Base-by-base conservation (phyloP, 2,888 invertebrate species). In the Brachycybe producta region DNA sequence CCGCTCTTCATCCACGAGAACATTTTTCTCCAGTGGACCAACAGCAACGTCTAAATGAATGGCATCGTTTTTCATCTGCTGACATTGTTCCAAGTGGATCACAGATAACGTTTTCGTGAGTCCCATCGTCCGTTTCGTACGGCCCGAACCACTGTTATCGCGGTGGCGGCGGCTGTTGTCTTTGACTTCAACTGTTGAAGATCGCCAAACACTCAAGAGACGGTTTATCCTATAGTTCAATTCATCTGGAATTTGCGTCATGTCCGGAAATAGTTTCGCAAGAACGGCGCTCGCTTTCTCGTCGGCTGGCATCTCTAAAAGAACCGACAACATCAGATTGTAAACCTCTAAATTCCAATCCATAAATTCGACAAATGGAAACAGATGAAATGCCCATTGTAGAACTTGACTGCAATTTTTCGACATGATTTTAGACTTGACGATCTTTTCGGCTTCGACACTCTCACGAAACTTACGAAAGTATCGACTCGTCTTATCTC, bases 261-360 rank as follows among this genome's bases (percentile, higher is more conserved):
- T 15, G n/a, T 32, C 34, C 8, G 46, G 46, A 23, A 45, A 35
- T n/a, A 15, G 23, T 8, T 35, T 32, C 5, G 46, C 46, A 15
- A 45, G 19, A 4, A 45, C 17, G 13, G n/a, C 23, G 8, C 34
- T 45, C 2, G 35, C 17, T 3, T 36, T 26, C 15, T 36, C 5
- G 23, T 45, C 46, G 5, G n/a, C 19, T 17, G 46, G 46, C 4
- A 36, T 36, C 13, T 45, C 46, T 26, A 45, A 19, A 19, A 34
- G 28, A 2, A 30, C 24, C 2, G 46, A 45, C 19, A 35, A 24
- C 3, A 45, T 35, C 21, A 45, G 11, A 30, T 45, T 34, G 26
- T 35, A 30, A 3, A 45, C 21, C 7, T 44, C 44, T 5, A 34
- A 17, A 21, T 23, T 26, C 46, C 46, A 45, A 17, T 26, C 46